Evolutionary conservation across 2,797 vertebrate genomes (phyloP), one percentile per base, ranked within the genome.

Genomic region (Sphenodon punctatus): DNA sequence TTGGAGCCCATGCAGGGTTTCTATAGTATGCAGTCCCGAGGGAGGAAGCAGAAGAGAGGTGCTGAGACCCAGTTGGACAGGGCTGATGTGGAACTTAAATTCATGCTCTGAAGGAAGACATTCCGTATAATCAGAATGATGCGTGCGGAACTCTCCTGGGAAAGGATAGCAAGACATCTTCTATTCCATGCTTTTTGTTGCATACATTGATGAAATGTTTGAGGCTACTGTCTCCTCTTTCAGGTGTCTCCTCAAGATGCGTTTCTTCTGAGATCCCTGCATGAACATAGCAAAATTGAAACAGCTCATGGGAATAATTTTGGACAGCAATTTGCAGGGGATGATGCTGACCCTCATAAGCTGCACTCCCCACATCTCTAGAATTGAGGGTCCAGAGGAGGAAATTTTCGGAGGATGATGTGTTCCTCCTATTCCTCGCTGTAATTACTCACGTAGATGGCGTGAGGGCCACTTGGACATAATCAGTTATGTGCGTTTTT

Each of bases 231-330:
- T 34, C 27, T 30, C 80, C 2, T 1, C 25, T 58, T 76, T 25
- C 27, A 12, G 22, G 2, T 84, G 64, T 73, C 12, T 70, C 49
- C 63, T 77, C 46, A 3, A 38, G 16, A 32, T 59, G 2, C 2
- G 2, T 43, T 69, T 55, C 30, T 23, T 13, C 16, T 71, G 78
- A 13, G 6, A 10, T 70, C 20, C 71, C 41, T 67, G 0, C 22
- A 58, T 82, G 82, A 82, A 87, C 65, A 64, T 67, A 65, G 25
- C n/a, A 38, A 45, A 23, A n/a, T n/a, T n/a, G n/a, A n/a, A n/a
- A n/a, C n/a, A n/a, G n/a, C n/a, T n/a, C n/a, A n/a, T n/a, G n/a
- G n/a, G n/a, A n/a, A n/a, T n/a, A n/a, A n/a, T n/a, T n/a, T n/a
- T n/a, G n/a, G n/a, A n/a, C n/a, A n/a, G n/a, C n/a, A n/a, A n/a